These are phyloP conservation scores for Halotydeus destructor DNA, from an alignment of 1,140 invertebrate genomes.

Conservation along the genomic window DNA sequence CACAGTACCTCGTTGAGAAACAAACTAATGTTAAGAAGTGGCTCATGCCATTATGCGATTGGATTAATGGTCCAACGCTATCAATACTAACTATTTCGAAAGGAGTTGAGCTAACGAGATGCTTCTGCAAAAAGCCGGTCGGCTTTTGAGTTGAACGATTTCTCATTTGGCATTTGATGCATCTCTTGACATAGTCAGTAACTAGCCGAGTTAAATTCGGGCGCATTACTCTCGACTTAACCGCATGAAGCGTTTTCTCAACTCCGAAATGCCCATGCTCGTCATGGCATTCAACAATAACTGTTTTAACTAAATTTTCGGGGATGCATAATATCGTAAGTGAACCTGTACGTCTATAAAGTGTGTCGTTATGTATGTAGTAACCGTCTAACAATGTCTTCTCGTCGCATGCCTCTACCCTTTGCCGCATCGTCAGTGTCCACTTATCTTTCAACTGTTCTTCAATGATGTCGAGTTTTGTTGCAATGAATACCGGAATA, in stretches of 20 bases:
- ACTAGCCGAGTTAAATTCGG: constrained; percentile 8
- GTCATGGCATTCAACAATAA: too few relatives aligned
- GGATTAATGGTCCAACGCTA: constrained; percentile 19
- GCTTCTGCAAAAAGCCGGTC: constrained; percentile 9
- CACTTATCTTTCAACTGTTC: too few relatives aligned
- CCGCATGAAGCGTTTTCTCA: constrained; percentile 11
- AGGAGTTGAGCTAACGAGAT: constrained; percentile 11
- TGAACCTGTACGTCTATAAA: too few relatives aligned
- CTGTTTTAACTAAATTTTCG: too few relatives aligned
- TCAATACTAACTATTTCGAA: constrained; percentile 20
- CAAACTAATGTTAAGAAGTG: constrained; percentile 19
- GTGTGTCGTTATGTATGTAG: too few relatives aligned
- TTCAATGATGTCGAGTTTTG: too few relatives aligned
- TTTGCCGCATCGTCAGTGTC: too few relatives aligned
- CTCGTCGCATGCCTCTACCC: too few relatives aligned
- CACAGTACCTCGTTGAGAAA: constrained; percentile 14
- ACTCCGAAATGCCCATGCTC: constrained; percentile 17
- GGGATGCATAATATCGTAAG: too few relatives aligned
- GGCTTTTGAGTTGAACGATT: constrained; percentile 7
- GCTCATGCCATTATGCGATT: constrained; percentile 15
- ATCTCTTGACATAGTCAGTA: constrained; percentile 11
- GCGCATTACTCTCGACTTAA: constrained; percentile 17
- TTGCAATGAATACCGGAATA: too few relatives aligned
- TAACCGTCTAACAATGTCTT: too few relatives aligned
- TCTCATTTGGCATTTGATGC: constrained; percentile 14